Evolutionary conservation across 2,888 invertebrate genomes (phyloP).

Genomic region (Malthinus flaveolus): DNA sequence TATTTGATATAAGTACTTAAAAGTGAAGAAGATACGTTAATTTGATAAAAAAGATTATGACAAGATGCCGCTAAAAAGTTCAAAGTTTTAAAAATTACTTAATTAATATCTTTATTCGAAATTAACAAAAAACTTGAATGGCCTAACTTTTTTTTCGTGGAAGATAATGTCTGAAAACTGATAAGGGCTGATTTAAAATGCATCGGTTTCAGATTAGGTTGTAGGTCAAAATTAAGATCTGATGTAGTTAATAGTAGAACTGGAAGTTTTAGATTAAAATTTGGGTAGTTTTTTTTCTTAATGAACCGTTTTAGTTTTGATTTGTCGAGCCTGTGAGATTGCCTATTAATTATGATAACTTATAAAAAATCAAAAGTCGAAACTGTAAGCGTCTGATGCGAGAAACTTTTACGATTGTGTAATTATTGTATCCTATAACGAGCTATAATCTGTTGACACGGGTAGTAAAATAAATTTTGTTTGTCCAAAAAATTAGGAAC

Average conservation of each 20-base stretch:
- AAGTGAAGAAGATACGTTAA: conserved; percentile 10
- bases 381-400: conserved; percentile 1
- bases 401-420: conserved; percentile 13
- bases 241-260: too few relatives aligned
- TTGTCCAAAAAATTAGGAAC: background rate
- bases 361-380: background rate
- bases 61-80: background rate
- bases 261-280: background rate
- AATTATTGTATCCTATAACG: too few relatives aligned
- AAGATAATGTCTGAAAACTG: conserved; percentile 5
- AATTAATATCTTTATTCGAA: conserved; percentile 13
- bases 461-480: conserved; percentile 6
- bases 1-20: conserved; percentile 25
- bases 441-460: conserved; percentile 9
- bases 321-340: too few relatives aligned
- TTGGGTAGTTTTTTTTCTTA: too few relatives aligned
- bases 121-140: conserved; percentile 13
- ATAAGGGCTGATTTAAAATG: conserved; percentile 18
- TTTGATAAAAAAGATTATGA: background rate
- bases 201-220: conserved; percentile 15
- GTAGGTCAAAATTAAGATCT: background rate
- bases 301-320: too few relatives aligned
- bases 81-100: conserved; percentile 6
- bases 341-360: too few relatives aligned
- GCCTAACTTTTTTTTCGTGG: conserved; percentile 13